Base-by-base conservation (phyloP, 2,797 vertebrate species). In the Halcyon leucocephala region DNA sequence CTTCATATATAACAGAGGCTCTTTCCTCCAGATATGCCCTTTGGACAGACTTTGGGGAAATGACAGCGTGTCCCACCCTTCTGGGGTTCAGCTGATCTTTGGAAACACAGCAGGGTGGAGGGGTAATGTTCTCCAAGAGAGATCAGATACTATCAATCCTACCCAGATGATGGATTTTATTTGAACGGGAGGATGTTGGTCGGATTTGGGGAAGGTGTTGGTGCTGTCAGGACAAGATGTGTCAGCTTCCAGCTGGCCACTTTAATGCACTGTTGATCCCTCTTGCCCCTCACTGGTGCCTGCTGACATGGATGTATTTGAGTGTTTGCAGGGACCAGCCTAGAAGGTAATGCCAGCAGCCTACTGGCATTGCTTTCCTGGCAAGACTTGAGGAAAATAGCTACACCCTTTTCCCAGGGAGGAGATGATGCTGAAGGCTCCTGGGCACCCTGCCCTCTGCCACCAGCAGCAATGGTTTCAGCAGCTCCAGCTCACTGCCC, bases 271-370 rank as follows among this genome's bases (percentile, higher is more conserved):
- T 0, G 11, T 12, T 31, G 0, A 20, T 16, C 46, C 48, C 35
- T 10, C 1, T 7, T 52, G 66, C 39, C 29, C 41, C 66, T 74
- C 39, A 0, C 39, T 12, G 31, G 10, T 41, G 64, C 37, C 62
- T 11, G 15, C 28, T 54, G 0, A 2, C 8, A 10, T 1, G 65
- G 73, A n/a, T 21, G 14, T 2, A 0, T 10, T 31, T 28, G 33
- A 33, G 6, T 11, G 4, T 41, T 29, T 37, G 37, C 67, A 64
- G 55, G 31, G 37, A 15, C 3, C 41, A 10, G 44, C 31, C 8
- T 26, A 33, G 66, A 10, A 15, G 24, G 28, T 37, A n/a, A 31
- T 1, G 3, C 14, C 42, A 19, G 19, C 46, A 35, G 7, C 0
- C 48, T 51, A n/a, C 65, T 77, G 48, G 2, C 1, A 0, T 17